Percentiles rank a stretch among this genome's conserved stretches.
phyloP scores from a whole-genome alignment of 2,113 vertebrate species.

The Heptranchias perlo region DNA sequence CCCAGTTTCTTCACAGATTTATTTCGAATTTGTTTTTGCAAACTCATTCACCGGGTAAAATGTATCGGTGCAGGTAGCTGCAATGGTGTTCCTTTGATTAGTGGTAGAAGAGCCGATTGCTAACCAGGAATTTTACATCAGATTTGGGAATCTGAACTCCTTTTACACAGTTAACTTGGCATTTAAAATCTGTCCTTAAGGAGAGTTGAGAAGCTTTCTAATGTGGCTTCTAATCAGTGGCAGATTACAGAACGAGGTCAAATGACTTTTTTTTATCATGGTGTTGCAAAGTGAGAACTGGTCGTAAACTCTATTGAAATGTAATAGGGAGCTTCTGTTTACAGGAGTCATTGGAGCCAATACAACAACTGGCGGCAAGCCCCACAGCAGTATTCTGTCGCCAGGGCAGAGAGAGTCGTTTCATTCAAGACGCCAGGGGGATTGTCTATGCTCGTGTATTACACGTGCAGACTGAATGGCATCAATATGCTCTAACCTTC shows the following conservation, averaged over 20 bases:
- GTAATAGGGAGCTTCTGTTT: background rate
- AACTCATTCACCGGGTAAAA: background rate
- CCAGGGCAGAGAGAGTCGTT: background rate
- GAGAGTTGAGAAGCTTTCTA: background rate
- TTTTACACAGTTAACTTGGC: background rate
- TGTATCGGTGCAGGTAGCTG: background rate
- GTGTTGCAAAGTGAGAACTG: background rate
- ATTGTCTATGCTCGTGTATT: background rate
- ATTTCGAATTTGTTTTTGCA: background rate
- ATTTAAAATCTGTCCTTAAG: background rate
- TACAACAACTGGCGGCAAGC: background rate
- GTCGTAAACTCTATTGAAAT: background rate
- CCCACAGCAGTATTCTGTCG: background rate
- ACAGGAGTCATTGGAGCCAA: background rate
- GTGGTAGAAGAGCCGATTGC: background rate
- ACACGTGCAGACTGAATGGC: background rate
- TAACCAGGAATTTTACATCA: background rate
- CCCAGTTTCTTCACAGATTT: background rate
- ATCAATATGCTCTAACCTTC: background rate
- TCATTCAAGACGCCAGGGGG: background rate
- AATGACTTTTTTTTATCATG: background rate
- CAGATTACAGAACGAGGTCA: background rate
- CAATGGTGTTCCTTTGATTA: background rate
- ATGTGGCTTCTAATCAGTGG: background rate
- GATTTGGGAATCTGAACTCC: background rate